Evolutionary conservation across 2,113 vertebrate species (phyloP), one percentile per base, ranked within the genome.

Genomic region (Pseudopodoces humilis): DNA sequence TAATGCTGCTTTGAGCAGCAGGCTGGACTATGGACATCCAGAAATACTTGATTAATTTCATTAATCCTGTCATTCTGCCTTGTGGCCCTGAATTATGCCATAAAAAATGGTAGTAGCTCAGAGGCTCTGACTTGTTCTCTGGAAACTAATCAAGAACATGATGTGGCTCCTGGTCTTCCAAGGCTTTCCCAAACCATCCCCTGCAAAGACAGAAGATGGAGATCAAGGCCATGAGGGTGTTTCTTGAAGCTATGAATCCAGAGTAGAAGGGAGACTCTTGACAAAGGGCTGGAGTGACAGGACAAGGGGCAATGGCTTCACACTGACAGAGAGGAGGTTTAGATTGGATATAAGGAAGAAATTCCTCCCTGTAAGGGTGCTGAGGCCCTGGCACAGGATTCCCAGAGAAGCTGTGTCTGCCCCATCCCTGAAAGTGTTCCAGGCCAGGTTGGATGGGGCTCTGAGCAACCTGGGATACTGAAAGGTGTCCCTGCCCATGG

Each of bases 391-490:
- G 62, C 16, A 41, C 53, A 82, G 33, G 39, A 0, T 46, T 0
- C 7, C 28, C 46, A 39, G 39, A 46, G 69, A 0, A 68, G 53
- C 53, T 68, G 69, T 22, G 53, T 46, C 46, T 82, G 62, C 17
- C 11, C 39, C 46, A 68, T 47, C 53, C 39, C 53, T 35, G 39
- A 30, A 0, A 68, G 47, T 41, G 55, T 15, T 0, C 39, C 0
- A 75, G 39, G 24, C 20, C 70, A 62, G 30, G 30, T 0, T 83
- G 69, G 69, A 60, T 25, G 52, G 10, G 46, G 37, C 52, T 59
- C 0, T 0, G 77, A 53, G 13, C 9, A 41, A 2, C 0, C n/a
- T 53, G 69, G 39, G 13, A 0, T 2, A 17, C 28, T 68, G 69
- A 39, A 31, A 75, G 16, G 6, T 35, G 39, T 30, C 46, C 44